A percentile compares a stretch with the other conserved stretches of the same genome.
Evolutionary conservation across 2,113 vertebrate species (phyloP).

Genomic region (Notarius quadriscutis): DNA sequence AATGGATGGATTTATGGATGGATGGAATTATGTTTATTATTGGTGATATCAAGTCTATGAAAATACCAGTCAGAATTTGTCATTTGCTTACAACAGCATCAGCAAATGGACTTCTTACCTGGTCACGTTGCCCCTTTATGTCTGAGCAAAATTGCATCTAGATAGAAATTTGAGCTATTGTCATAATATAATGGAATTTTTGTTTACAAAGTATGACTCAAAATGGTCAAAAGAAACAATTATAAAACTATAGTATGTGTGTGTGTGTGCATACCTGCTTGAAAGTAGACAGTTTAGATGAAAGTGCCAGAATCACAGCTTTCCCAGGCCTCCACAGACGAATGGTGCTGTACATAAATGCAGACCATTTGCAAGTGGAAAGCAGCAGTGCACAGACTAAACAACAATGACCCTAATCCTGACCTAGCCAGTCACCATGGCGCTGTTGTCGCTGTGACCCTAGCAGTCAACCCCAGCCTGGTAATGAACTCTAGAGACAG

Average conservation of each 20-base stretch:
- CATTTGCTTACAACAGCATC: not conserved
- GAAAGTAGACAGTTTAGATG: constrained; percentile 10
- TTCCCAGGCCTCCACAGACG: constrained; percentile 43
- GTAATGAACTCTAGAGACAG: constrained; percentile 75
- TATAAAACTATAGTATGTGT: not conserved
- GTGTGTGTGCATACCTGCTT: not conserved
- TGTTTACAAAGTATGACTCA: not conserved
- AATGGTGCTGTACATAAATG: constrained; percentile 71
- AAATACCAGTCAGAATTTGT: not conserved
- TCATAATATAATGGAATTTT: not conserved
- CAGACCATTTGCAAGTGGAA: constrained; percentile 70
- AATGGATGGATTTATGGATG: too few species aligned
- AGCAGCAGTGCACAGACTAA: constrained; percentile 79
- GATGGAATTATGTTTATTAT: not conserved
- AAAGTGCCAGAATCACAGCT: constrained; percentile 4
- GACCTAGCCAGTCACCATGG: constrained; percentile 63
- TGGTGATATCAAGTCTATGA: not conserved
- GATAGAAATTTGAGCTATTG: not conserved
- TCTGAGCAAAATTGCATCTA: not conserved
- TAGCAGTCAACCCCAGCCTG: constrained; percentile 67
- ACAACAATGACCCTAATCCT: constrained; percentile 75
- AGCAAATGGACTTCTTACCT: not conserved
- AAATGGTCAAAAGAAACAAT: not conserved
- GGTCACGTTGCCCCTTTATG: not conserved
- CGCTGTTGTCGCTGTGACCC: constrained; percentile 55